Evolutionary conservation across 1,140 invertebrate species (phyloP), one percentile per base, ranked within the genome.

Genomic region (Eurosta solidaginis): DNA sequence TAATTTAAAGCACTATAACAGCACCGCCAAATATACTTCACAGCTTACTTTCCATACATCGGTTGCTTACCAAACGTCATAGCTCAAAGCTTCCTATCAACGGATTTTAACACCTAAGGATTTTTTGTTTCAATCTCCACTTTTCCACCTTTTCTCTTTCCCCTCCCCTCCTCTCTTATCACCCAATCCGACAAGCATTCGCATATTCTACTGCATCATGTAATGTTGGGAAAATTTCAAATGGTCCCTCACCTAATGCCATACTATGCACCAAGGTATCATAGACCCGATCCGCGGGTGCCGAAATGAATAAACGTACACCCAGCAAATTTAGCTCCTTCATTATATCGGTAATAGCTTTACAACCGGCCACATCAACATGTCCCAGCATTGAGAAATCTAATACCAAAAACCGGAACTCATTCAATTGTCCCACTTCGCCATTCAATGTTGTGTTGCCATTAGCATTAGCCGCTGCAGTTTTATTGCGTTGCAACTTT

Each of bases 131-230:
- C 42, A 44, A 44, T 12, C 42, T 6, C 42, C 5, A 5, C 42
- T 5, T 44, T 12, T 6, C 20, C 22, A 54, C 17, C 9, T 47
- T 47, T 12, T 47, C 45, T 4, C 14, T 14, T 47, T 14, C 45
- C 45, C 7, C 45, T 4, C 45, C 45, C 7, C n/a, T 1, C 52
- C 52, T 2, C 20, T 9, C 27, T 59, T 59, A 79, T 86, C 81
- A 86, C 80, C 83, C 82, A 50, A 82, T 81, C 20, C 83, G 82
- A 79, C 80, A 83, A 47, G 85, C 83, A 83, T 81, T 84, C 36
- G 83, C 82, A 81, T 86, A 88, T 49, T 86, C 82, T 40, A 88
- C 87, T 59, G 86, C 85, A 76, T 88, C 86, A 76, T 88, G 85
- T 22, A 88, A 73, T 5, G 87, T 85, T 33, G 86, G 83, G 77